Percentiles rank a stretch among this genome's conserved stretches.
These are phyloP conservation scores for Drosophila prolongata DNA, from an alignment of 2,888 invertebrate species.

Conservation along the genomic window DNA sequence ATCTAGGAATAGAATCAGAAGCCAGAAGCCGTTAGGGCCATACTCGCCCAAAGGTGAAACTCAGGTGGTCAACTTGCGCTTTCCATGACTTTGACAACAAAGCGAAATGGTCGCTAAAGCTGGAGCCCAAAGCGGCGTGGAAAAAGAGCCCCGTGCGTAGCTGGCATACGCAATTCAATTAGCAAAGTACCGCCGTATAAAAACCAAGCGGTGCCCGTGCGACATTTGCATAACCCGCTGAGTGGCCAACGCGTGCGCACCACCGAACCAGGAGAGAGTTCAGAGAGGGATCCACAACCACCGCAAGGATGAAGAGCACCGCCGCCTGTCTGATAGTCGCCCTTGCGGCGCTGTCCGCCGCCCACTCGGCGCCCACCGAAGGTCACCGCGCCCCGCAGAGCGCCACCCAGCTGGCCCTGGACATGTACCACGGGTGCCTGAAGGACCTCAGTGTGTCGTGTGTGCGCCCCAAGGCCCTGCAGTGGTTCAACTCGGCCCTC, in stretches of 20 bases:
- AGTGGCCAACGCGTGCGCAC: constrained; percentile 79
- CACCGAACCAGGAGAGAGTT: constrained; percentile 24
- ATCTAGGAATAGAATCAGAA: constrained; percentile 44
- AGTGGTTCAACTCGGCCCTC: constrained; percentile 89
- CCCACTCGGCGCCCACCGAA: constrained; percentile 56
- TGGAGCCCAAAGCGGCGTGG: constrained; percentile 48
- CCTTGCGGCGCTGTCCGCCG: constrained; percentile 64
- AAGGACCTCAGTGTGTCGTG: constrained; percentile 90
- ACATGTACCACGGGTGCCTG: constrained; percentile 89
- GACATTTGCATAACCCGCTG: constrained; percentile 83
- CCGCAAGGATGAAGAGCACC: constrained; percentile 77
- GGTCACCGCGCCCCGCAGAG: constrained; percentile 85
- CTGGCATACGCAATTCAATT: constrained; percentile 73
- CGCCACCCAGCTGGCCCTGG: constrained; percentile 88
- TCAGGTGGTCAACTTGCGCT: constrained; percentile 65
- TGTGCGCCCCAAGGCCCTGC: constrained; percentile 91
- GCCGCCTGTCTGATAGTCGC: constrained; percentile 64
- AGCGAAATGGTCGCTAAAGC: constrained; percentile 61
- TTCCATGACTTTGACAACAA: constrained; percentile 69
- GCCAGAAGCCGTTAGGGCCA: constrained; percentile 17
- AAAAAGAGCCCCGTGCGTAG: constrained; percentile 50
- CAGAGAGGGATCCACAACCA: constrained; percentile 11
- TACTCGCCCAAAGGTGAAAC: constrained; percentile 60
- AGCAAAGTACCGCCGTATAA: constrained; percentile 83
- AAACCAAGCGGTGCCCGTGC: constrained; percentile 80